Base-by-base conservation (phyloP, 2,888 invertebrate species). In the Hanleya hanleyi region DNA sequence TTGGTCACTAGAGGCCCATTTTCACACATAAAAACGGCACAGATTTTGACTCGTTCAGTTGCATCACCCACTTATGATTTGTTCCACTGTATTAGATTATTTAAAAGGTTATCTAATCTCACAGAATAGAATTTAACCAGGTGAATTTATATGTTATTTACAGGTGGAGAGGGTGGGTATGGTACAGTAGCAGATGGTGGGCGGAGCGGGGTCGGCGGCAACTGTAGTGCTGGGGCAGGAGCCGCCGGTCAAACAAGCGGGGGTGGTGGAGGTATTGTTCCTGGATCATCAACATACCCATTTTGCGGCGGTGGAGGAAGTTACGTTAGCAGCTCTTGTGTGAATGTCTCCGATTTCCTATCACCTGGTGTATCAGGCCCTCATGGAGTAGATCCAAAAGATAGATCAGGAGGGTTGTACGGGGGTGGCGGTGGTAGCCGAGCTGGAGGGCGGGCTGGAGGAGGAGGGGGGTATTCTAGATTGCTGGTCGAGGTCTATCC, bases 381-480 rank as follows among this genome's bases (percentile, higher is more conserved):
- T 7, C 26, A 32, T 26, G 57, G 57, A 22, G 32, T 29, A 4
- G 57, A 57, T 57, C 57, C 57, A 29, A 22, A 57, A 57, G 57
- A 9, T 26, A 57, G 57, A 57, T 22, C 57, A 29, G 57, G 29
- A 18, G 57, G 57, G 15, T 26, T 29, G 18, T 57, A 29, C 57
- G 57, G 57, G 2, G 57, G 57, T 29, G 57, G 57, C 22, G 57
- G 57, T 26, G 57, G 57, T 4, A 57, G 57, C 32, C 57, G 57
- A 18, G 57, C 57, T 29, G 57, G 57, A 3, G 57, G 57, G 4
- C 57, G 57, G 15, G 57, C 57, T 22, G 57, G 57, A 4, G 57
- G 57, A 26, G 57, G 57, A 29, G 57, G 57, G 18, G 57, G 57
- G 1, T 57, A 57, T 26, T 57, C 57, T 9, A 4, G 57, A 26